Evolutionary conservation across 2,888 invertebrate species (phyloP).

Genomic region (Spodoptera picta): DNA sequence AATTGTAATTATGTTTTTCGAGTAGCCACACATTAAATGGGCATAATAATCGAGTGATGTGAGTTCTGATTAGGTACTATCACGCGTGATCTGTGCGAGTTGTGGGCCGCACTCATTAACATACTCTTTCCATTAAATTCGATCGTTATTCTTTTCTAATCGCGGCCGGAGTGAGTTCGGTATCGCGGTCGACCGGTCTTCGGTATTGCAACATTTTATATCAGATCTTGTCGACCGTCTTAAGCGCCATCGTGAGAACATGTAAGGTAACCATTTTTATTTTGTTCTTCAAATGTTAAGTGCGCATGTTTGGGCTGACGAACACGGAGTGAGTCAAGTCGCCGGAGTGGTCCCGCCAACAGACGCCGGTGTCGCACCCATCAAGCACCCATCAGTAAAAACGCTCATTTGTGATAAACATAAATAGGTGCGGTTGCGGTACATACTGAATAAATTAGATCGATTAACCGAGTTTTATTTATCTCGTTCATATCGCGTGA

Average conservation of each 20-base stretch:
- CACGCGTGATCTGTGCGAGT: conserved; percentile 59
- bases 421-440: conserved; percentile 77
- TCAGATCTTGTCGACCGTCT: conserved; percentile 71
- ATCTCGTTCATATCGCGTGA: conserved; percentile 75
- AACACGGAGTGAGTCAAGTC: conserved; percentile 15
- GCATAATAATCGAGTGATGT: conserved; percentile 66
- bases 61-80: conserved; percentile 62
- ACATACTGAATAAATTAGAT: conserved; percentile 79
- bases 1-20: conserved; percentile 66
- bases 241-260: conserved; percentile 87
- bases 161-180: conserved; percentile 71
- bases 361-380: conserved; percentile 67
- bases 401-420: conserved; percentile 78
- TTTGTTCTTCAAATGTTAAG: conserved; percentile 57
- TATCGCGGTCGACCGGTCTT: conserved; percentile 77
- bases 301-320: conserved; percentile 50
- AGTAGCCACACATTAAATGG: conserved; percentile 64
- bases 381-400: conserved; percentile 76
- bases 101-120: conserved; percentile 64
- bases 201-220: conserved; percentile 78
- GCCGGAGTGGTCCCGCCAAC: conserved; percentile 4
- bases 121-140: conserved; percentile 67
- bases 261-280: conserved; percentile 64
- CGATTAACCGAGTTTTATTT: conserved; percentile 76
- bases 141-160: conserved; percentile 73